Percentiles rank a stretch among this genome's conserved stretches.
phyloP scores from a whole-genome alignment of 2,113 vertebrate genomes.

The Colaptes auratus region DNA sequence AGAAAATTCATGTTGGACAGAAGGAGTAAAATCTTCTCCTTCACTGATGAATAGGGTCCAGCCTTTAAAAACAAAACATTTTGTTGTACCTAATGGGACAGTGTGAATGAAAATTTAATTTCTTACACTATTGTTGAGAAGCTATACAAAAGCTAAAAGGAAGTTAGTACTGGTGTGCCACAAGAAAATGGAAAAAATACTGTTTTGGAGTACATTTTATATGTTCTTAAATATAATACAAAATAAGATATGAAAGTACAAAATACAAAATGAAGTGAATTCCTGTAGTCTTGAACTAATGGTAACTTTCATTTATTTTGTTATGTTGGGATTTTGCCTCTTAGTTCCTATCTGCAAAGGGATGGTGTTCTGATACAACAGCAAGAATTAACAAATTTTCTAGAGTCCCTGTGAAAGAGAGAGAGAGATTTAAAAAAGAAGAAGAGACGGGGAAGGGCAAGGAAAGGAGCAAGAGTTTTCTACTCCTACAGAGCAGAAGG shows the following conservation, averaged over 20 bases:
- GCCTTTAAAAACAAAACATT: background rate
- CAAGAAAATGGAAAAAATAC: background rate
- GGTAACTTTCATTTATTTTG: background rate
- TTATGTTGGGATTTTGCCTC: background rate
- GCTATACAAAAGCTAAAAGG: background rate
- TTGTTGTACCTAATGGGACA: background rate
- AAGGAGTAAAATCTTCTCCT: background rate
- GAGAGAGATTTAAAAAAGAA: background rate
- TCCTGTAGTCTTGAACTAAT: background rate
- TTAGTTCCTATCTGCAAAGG: background rate
- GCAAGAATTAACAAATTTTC: background rate
- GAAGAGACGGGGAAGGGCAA: background rate
- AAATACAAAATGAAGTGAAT: background rate
- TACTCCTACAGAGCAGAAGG: background rate
- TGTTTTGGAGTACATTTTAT: background rate
- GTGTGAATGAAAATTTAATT: background rate
- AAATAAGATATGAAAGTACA: background rate
- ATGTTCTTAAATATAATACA: background rate
- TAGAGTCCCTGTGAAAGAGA: background rate
- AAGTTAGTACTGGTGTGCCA: background rate
- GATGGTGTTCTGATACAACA: background rate
- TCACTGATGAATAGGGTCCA: background rate
- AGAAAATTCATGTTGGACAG: background rate
- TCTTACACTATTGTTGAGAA: slow-evolving; percentile 6
- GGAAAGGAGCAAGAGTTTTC: background rate